Evolutionary conservation across 30 jellyfish, hydroid and myxozoan species (phyloP).

Genomic region (Rhopilema esculentum): DNA sequence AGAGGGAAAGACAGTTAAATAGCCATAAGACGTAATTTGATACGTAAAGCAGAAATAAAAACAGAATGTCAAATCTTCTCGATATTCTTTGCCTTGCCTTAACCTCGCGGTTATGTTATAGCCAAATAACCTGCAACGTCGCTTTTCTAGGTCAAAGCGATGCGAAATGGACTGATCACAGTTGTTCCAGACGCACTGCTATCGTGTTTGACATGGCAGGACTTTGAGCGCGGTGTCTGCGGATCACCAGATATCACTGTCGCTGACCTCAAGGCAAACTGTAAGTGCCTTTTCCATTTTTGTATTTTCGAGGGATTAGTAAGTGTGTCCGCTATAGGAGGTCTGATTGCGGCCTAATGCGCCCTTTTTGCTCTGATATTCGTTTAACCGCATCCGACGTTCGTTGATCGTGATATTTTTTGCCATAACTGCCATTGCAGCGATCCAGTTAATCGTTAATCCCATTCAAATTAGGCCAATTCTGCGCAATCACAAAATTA

Average conservation of each 20-base stretch:
- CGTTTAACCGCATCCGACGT: background rate
- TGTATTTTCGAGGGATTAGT: background rate
- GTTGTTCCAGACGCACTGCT: constrained; percentile 84
- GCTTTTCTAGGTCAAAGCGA: constrained; percentile 79
- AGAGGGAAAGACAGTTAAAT: no score
- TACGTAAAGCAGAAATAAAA: no score
- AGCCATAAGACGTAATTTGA: no score
- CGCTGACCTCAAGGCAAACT: constrained; percentile 84
- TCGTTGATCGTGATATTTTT: no score
- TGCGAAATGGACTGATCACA: constrained; percentile 74
- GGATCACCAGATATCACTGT: constrained; percentile 83
- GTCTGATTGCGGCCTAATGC: background rate
- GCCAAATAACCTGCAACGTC: background rate
- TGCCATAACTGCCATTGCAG: no score
- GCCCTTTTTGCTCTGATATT: no score
- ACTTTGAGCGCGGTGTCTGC: constrained; percentile 81
- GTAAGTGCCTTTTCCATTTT: constrained; percentile 33
- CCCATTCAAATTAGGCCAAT: no score
- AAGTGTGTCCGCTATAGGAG: background rate
- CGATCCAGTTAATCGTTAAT: no score
- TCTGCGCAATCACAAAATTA: no score
- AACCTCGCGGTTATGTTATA: background rate
- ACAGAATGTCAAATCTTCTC: no score
- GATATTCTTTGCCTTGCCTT: no score
- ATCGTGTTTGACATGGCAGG: constrained; percentile 92